These are phyloP conservation scores for Ochlodes sylvanus DNA, from an alignment of 2,888 invertebrate species.

Conservation along the genomic window DNA sequence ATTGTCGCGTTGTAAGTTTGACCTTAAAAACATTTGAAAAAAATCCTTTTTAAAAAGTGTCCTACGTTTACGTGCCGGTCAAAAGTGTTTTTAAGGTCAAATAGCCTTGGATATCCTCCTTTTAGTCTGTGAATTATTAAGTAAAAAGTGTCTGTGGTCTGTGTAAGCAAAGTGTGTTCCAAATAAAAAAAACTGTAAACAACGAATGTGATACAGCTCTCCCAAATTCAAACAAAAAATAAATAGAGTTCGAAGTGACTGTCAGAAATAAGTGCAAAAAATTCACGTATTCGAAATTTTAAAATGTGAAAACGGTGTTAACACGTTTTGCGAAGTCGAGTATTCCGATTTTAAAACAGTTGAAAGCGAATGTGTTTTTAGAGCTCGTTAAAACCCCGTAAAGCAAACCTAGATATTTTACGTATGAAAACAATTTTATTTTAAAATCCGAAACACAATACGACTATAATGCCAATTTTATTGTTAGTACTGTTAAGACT, in stretches of 20 bases:
- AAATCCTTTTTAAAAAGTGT: constrained; percentile 1
- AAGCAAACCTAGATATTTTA: constrained; percentile 3
- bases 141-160: not conserved
- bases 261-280: constrained; percentile 8
- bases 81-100: not conserved
- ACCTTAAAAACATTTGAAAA: constrained; percentile 37
- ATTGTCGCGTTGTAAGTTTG: constrained; percentile 70
- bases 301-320: constrained; percentile 17
- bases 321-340: constrained; percentile 12
- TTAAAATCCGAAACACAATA: constrained; percentile 7
- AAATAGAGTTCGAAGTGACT: constrained; percentile 4
- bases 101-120: not conserved
- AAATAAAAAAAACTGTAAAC: not conserved
- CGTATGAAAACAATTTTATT: constrained; percentile 8
- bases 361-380: constrained; percentile 21
- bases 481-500: not conserved
- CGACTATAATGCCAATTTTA: constrained; percentile 6
- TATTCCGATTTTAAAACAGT: constrained; percentile 24
- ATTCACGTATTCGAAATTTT: constrained; percentile 6
- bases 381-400: constrained; percentile 15
- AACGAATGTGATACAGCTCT: not conserved
- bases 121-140: not conserved
- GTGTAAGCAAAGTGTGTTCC: constrained; percentile 5
- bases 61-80: not conserved
- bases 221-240: not conserved